phyloP scores from a whole-genome alignment of 2,797 vertebrate genomes.

The Ammospiza maritima region DNA sequence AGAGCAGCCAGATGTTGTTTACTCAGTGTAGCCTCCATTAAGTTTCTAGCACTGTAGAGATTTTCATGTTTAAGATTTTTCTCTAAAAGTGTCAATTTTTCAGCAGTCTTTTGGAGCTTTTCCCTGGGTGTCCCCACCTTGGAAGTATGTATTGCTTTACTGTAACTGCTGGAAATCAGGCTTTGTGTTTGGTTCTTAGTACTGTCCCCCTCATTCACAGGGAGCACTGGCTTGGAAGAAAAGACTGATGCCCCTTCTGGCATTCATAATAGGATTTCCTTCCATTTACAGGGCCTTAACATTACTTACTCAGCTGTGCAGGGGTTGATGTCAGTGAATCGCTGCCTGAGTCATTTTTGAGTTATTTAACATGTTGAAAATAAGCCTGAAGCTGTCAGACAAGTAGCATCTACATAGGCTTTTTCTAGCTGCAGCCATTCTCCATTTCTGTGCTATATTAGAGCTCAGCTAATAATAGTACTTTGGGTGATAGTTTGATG shows the following conservation, averaged over 20 bases:
- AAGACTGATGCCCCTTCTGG: conserved; percentile 47
- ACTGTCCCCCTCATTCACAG: conserved; percentile 7
- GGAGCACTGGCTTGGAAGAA: conserved; percentile 58
- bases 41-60: neutral
- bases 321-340: conserved; percentile 32
- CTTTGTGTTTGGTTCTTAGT: conserved; percentile 13
- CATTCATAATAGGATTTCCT: conserved; percentile 63
- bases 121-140: neutral
- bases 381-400: conserved; percentile 45
- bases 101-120: neutral
- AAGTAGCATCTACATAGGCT: neutral
- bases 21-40: neutral
- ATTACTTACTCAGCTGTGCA: conserved; percentile 52
- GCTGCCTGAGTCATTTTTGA: conserved; percentile 47
- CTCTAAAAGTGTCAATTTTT: neutral
- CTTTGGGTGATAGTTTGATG: conserved; percentile 20
- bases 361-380: conserved; percentile 46
- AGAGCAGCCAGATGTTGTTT: neutral
- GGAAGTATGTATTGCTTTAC: neutral
- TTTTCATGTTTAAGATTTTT: neutral
- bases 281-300: conserved; percentile 46
- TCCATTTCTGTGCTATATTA: conserved; percentile 29
- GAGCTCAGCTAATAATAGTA: conserved; percentile 33
- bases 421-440: conserved; percentile 16
- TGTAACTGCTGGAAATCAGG: neutral